phyloP scores from a whole-genome alignment of 2,888 invertebrate species.

The Eubasilissa splendida region DNA sequence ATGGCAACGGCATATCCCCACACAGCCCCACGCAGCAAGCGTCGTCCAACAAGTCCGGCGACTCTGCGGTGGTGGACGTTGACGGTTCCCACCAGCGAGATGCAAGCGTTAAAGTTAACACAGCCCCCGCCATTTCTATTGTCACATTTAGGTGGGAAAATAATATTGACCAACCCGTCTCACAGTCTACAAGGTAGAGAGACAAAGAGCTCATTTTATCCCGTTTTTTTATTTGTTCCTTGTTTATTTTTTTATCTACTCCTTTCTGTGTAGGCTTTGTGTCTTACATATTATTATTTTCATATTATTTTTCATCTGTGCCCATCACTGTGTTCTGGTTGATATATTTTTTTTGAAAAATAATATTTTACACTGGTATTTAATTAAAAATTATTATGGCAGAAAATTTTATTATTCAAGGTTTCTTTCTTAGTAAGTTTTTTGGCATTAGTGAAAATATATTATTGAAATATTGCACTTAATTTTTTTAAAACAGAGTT shows the following conservation, averaged over 20 bases:
- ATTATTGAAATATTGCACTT: no score
- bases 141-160: slow-evolving; percentile 94
- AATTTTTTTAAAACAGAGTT: no score
- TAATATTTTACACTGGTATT: no score
- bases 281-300: slow-evolving; percentile 44
- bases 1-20: slow-evolving; percentile 65
- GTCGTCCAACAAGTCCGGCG: slow-evolving; percentile 53
- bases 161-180: slow-evolving; percentile 69
- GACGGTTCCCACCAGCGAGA: slow-evolving; percentile 61
- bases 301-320: slow-evolving; percentile 47
- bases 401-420: no score
- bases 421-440: no score
- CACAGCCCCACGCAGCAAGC: slow-evolving; percentile 51
- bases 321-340: slow-evolving; percentile 26
- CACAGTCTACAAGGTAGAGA: slow-evolving; percentile 78
- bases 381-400: no score
- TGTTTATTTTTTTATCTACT: slow-evolving; percentile 61
- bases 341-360: no score
- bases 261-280: slow-evolving; percentile 58
- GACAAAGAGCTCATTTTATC: slow-evolving; percentile 71
- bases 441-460: no score
- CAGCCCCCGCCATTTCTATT: slow-evolving; percentile 86
- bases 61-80: slow-evolving; percentile 59
- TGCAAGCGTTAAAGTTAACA: slow-evolving; percentile 70
- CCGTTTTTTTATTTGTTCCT: slow-evolving; percentile 58